Evolutionary conservation across 2,888 invertebrate species (phyloP), one percentile per base, ranked within the genome.

Genomic region (Sphinx pinastri): DNA sequence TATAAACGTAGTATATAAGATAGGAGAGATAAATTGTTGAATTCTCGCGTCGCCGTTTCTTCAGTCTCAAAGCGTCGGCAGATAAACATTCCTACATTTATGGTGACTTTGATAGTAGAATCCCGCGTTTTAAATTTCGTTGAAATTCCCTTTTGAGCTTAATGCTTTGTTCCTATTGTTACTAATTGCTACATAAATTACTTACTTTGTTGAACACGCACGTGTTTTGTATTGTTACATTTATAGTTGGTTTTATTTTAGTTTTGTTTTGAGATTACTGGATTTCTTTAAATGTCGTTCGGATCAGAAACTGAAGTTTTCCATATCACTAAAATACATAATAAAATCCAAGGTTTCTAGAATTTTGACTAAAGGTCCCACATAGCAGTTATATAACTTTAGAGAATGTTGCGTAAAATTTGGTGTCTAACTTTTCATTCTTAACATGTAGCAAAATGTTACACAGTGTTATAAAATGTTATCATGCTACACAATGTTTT

Each of bases 101-200:
- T 71, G 71, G 77, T 71, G 74, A 72, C 73, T 77, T 75, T 75
- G 71, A 73, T 75, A 73, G 74, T 78, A 71, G 74, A 73, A 72
- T 73, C 69, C 73, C 68, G 66, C 67, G 70, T 73, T 74, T 74
- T 68, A 68, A 71, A 74, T 75, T 71, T 52, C 73, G 66, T 47
- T 67, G 68, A 72, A 73, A 58, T 71, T 67, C 71, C 69, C 71
- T 52, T 71, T 68, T 67, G 63, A 73, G 57, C 16, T 73, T 57
- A 69, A 52, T 71, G 71, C 49, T 70, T 68, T 58, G 52, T 19
- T 58, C 45, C 38, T 68, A 66, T 72, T 72, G 51, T 63, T 14
- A 60, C 52, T 52, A 60, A 38, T 16, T 19, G 60, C 54, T 63
- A 52, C 13, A 69, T 69, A 47, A 31, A 69, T 10, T n/a, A 4